Evolutionary conservation across 2,797 vertebrate genomes (phyloP).

Genomic region (Mus minutoides): DNA sequence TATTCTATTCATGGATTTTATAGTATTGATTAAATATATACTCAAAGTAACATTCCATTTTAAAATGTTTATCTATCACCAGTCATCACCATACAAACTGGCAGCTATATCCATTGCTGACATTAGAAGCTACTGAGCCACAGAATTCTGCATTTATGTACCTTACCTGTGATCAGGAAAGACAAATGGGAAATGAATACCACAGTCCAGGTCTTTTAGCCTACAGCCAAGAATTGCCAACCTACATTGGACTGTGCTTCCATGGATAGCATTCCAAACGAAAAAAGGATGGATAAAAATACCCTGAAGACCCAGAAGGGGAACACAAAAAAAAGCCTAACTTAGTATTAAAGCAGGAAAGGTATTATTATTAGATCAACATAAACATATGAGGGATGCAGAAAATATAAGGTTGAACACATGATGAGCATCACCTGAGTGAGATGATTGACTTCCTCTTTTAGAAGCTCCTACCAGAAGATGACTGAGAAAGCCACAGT

Average conservation of each 20-base stretch:
- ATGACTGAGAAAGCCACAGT: conserved; percentile 14
- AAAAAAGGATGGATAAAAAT: neutral
- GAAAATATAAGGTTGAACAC: neutral
- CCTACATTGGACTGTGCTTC: neutral
- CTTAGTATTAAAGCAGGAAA: neutral
- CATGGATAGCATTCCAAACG: neutral
- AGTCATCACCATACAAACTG: neutral
- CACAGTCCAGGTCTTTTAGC: neutral
- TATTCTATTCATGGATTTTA: neutral
- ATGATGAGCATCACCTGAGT: neutral
- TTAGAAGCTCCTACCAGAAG: neutral
- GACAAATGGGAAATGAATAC: neutral
- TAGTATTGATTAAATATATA: conserved; percentile 14
- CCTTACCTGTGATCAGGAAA: neutral
- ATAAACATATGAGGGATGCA: conserved; percentile 1
- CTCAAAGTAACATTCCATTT: conserved; percentile 36
- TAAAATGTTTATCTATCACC: neutral
- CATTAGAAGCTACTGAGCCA: neutral
- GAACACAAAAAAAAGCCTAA: neutral
- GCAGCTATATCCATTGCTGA: neutral
- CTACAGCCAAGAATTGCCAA: neutral
- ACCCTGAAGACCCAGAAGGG: neutral
- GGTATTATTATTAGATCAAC: neutral
- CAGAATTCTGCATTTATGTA: conserved; percentile 15
- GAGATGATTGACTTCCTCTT: conserved; percentile 5